A percentile compares a stretch with the other conserved stretches of the same genome.
Evolutionary conservation across 1,140 invertebrate genomes (phyloP).

Genomic region (Drosophila setifemur): DNA sequence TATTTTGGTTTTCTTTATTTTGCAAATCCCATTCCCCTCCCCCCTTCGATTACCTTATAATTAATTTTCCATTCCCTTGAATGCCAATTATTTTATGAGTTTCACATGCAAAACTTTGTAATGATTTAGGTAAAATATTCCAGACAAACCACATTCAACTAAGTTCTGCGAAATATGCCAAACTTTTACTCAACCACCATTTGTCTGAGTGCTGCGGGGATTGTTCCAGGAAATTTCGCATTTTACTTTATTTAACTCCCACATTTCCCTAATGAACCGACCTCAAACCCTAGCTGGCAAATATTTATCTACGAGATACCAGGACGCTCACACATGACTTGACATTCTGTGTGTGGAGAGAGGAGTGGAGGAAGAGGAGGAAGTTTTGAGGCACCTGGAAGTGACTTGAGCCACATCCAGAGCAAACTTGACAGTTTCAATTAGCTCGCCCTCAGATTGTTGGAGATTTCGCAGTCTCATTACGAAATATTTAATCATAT

Average conservation of each 20-base stretch:
- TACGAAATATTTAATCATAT: constrained; percentile 80
- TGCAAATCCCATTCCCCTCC: no score
- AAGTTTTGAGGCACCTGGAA: constrained; percentile 38
- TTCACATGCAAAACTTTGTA: background rate
- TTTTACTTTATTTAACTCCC: background rate
- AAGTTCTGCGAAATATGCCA: constrained; percentile 30
- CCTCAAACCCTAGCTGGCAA: constrained; percentile 25
- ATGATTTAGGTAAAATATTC: background rate
- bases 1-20: background rate
- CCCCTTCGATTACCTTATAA: background rate
- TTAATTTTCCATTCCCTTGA: background rate
- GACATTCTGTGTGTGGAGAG: constrained; percentile 2
- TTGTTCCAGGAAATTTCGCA: background rate
- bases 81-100: background rate
- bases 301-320: constrained; percentile 30
- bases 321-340: constrained; percentile 16
- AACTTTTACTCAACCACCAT: constrained; percentile 25
- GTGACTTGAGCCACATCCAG: constrained; percentile 41
- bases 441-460: constrained; percentile 34
- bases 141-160: background rate
- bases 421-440: constrained; percentile 60
- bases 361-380: background rate
- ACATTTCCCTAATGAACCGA: constrained; percentile 29
- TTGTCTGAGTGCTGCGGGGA: constrained; percentile 19
- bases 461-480: constrained; percentile 63